Conservation (phyloP, 1,140 invertebrate genomes). For the Scaptomyza hsui region DNA sequence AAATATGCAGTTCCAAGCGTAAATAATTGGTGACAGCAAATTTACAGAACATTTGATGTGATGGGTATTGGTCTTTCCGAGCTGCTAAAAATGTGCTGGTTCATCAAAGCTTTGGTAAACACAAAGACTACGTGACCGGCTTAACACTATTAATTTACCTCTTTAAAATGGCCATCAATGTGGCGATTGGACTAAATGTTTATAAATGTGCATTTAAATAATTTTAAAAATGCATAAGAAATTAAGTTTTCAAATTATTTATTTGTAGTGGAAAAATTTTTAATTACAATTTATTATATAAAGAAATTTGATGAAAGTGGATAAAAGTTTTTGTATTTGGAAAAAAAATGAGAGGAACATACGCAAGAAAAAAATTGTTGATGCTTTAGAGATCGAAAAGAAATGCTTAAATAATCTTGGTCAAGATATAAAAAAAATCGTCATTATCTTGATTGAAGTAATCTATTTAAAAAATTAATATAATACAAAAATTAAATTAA, state of each 20-base stretch:
- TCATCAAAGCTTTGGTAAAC: constrained; percentile 50
- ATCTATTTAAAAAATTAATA: too few species aligned
- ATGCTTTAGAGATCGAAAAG: constrained; percentile 66
- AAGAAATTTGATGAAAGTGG: constrained; percentile 52
- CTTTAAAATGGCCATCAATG: constrained; percentile 92
- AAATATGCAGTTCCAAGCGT: background rate
- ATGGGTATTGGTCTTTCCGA: background rate
- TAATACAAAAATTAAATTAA: too few species aligned
- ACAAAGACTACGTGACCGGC: constrained; percentile 50
- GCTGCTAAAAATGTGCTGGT: constrained; percentile 26
- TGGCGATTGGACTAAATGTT: constrained; percentile 91
- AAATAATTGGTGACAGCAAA: background rate
- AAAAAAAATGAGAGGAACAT: constrained; percentile 70
- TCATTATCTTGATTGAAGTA: too few species aligned
- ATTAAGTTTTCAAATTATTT: constrained; percentile 24
- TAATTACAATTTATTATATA: constrained; percentile 35
- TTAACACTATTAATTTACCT: constrained; percentile 87
- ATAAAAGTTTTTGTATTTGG: constrained; percentile 43
- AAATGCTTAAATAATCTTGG: constrained; percentile 14
- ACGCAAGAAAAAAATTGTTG: constrained; percentile 66
- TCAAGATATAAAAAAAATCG: background rate
- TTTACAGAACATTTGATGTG: constrained; percentile 1
- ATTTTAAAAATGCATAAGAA: constrained; percentile 66
- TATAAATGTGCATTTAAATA: constrained; percentile 74
- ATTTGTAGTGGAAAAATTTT: constrained; percentile 12